Base-by-base conservation (phyloP, 2,888 invertebrate species). In the Allolobophora icterica region DNA sequence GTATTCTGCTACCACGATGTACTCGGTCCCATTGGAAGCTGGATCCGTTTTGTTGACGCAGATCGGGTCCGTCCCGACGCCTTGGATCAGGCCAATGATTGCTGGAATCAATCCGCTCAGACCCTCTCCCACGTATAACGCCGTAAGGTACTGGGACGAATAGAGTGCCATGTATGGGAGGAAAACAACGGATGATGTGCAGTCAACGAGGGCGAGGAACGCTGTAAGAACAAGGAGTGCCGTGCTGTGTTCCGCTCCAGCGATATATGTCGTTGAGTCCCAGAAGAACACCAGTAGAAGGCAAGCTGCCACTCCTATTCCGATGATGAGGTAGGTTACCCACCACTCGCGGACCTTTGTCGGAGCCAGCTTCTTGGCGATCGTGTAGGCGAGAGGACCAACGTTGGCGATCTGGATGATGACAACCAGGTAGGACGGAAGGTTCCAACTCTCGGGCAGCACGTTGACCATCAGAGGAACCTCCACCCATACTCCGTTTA, bases 401-500 rank as follows among this genome's bases (percentile, higher is more conserved):
- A 98, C 95, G 95, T 98, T 98, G 87, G 97, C 98, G 83, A 93
- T 90, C 95, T 96, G 98, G 84, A 98, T 97, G 92, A 98, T 96
- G 92, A 98, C 96, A 84, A 97, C 97, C 95, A 98, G 96, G 94
- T 97, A 97, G 0, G 98, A 97, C 0, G 98, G 97, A 92, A 98
- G 96, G 94, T 96, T 96, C 98, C 98, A 98, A 94, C 96, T 96
- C 96, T 98, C 98, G 0, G 98, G 98, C 90, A 98, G 96, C 84
- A 96, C 96, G 92, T 97, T 96, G 19, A 98, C 97, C 91, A 98
- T 96, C 93, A 98, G 96, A n/a, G 98, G 98, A 92, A 98, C 96
- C 95, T 98, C 98, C 93, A 98, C 97, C 96, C 97, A 98, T 92
- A 98, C 96, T 21, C 97, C 97, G 96, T 98, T 98, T 91, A 98